Percentiles rank a stretch among this genome's conserved stretches.
Conservation (phyloP, 2,113 vertebrate genomes). For the Tylochromis polylepis region DNA sequence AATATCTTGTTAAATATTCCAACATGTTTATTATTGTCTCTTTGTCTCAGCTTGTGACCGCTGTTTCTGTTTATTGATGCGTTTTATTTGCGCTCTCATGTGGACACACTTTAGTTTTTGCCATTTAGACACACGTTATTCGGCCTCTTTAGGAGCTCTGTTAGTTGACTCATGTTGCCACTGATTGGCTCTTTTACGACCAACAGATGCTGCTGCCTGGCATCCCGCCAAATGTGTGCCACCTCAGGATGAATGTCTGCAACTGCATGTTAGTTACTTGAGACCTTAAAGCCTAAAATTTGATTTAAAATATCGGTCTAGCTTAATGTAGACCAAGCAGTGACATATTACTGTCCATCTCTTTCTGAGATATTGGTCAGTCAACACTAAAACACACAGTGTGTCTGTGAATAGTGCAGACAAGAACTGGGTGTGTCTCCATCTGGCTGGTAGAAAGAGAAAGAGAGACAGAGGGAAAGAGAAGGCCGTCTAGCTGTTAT, state of each 20-base stretch:
- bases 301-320: not conserved
- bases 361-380: not conserved
- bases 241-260: not conserved
- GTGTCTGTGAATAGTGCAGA: not conserved
- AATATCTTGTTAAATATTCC: not conserved
- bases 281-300: not conserved
- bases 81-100: not conserved
- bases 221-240: not conserved
- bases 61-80: not conserved
- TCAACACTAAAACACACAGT: not conserved
- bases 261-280: not conserved
- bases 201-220: slow-evolving; percentile 35
- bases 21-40: rapidly evolving
- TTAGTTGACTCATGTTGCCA: not conserved
- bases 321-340: not conserved
- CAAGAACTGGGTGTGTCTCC: slow-evolving; percentile 56
- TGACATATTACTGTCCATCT: not conserved
- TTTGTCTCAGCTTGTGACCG: not conserved
- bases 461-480: not conserved
- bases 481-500: slow-evolving; percentile 51
- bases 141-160: not conserved
- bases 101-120: not conserved
- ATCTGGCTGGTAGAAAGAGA: slow-evolving; percentile 32
- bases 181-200: slow-evolving; percentile 22
- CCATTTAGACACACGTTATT: not conserved